phyloP scores from a whole-genome alignment of 37 sponge, comb jelly and placozoan species.

The Agelas oroides region DNA sequence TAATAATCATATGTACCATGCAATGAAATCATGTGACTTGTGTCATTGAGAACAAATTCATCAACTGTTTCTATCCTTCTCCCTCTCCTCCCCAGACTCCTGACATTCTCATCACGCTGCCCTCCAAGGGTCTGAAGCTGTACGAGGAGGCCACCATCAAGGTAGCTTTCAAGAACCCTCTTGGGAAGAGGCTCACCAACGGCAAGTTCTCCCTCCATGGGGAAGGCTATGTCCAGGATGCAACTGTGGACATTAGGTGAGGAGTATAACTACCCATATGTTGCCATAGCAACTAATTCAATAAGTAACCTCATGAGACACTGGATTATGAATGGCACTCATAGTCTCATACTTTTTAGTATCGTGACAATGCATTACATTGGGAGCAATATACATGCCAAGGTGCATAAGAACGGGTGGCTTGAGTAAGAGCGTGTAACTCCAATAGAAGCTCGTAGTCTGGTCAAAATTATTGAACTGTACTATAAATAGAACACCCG shows the following conservation, averaged over 20 bases:
- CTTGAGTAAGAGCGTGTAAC: too few species aligned
- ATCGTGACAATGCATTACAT: too few species aligned
- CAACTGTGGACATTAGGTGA: slow-evolving; percentile 13
- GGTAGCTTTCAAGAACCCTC: slow-evolving; percentile 52
- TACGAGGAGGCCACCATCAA: slow-evolving; percentile 54
- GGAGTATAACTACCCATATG: background rate
- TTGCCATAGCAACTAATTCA: background rate
- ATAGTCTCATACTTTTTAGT: too few species aligned
- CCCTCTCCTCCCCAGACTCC: slow-evolving; percentile 32
- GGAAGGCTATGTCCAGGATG: slow-evolving; percentile 26
- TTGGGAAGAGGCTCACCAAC: slow-evolving; percentile 21
- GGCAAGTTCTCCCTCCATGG: slow-evolving; percentile 45
- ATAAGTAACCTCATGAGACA: background rate
- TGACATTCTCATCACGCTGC: slow-evolving; percentile 41
- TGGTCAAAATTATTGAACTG: too few species aligned
- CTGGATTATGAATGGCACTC: background rate
- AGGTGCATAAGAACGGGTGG: too few species aligned
- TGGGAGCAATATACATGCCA: too few species aligned
- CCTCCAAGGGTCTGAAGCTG: slow-evolving; percentile 50
- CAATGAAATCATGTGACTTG: too few species aligned
- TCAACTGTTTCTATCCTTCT: too few species aligned
- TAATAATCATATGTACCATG: too few species aligned
- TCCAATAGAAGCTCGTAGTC: too few species aligned
- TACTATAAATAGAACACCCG: too few species aligned
- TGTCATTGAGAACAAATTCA: too few species aligned